phyloP scores from a whole-genome alignment of 2,113 vertebrate species.

The Phocoena sinus region DNA sequence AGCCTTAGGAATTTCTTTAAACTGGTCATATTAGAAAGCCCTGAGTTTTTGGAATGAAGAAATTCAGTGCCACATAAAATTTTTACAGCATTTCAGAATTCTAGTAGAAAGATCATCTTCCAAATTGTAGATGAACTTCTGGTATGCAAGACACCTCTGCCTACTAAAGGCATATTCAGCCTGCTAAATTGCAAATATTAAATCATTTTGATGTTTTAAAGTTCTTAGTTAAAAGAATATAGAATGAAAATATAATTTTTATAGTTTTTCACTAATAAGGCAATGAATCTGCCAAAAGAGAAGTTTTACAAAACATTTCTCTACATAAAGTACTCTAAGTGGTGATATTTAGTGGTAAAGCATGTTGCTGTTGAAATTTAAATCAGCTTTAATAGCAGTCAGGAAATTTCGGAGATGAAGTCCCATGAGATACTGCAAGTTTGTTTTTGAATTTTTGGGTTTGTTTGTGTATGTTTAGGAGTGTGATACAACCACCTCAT shows the following conservation, averaged over 20 bases:
- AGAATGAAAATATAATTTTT: slow-evolving; percentile 64
- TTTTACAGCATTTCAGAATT: slow-evolving; percentile 71
- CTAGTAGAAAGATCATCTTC: slow-evolving; percentile 70
- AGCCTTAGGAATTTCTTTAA: slow-evolving; percentile 67
- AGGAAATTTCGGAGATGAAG: background rate
- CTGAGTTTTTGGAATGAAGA: slow-evolving; percentile 47
- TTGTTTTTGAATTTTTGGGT: background rate
- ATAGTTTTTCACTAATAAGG: slow-evolving; percentile 43
- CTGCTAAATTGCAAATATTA: slow-evolving; percentile 55
- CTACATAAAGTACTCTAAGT: background rate
- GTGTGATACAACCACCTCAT: background rate
- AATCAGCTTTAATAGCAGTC: background rate
- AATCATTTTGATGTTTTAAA: slow-evolving; percentile 65
- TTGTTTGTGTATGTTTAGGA: background rate
- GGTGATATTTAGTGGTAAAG: slow-evolving; percentile 50
- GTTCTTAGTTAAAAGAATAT: slow-evolving; percentile 49
- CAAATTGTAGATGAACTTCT: slow-evolving; percentile 41
- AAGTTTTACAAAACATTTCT: slow-evolving; percentile 63
- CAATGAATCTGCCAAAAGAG: slow-evolving; percentile 52
- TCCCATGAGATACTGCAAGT: background rate
- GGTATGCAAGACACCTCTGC: background rate
- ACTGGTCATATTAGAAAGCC: slow-evolving; percentile 62
- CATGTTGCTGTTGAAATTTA: slow-evolving; percentile 14
- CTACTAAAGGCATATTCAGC: background rate
- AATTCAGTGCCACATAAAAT: slow-evolving; percentile 72